Conservation (phyloP, 2,113 vertebrate genomes). For the Seriola dumerili region DNA sequence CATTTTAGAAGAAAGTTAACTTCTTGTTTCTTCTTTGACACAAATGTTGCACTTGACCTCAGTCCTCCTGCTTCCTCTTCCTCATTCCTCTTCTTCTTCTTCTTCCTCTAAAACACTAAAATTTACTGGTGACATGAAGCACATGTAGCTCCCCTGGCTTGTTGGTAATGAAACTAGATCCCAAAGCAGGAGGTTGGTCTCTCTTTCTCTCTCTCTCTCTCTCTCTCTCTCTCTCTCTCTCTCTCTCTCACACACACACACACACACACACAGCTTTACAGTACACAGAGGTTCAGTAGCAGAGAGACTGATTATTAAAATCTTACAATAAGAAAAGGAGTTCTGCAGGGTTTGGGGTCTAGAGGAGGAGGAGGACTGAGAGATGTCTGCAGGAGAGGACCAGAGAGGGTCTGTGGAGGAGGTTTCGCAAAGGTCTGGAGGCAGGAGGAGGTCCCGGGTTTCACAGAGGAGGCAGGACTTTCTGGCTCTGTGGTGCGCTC, state of each 20-base stretch:
- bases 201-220: conserved; percentile 30
- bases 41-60: conserved; percentile 2
- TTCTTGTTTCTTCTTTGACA: neutral
- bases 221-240: conserved; percentile 17
- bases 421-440: conserved; percentile 64
- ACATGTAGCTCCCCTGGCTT: conserved; percentile 46
- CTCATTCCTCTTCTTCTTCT: neutral
- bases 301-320: conserved; percentile 36
- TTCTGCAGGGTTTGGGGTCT: conserved; percentile 1
- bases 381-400: conserved; percentile 19
- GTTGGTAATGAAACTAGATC: conserved; percentile 69
- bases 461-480: conserved; percentile 76
- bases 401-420: conserved; percentile 34
- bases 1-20: neutral
- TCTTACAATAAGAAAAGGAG: conserved; percentile 53
- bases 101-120: neutral
- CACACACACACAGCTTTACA: neutral
- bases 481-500: conserved; percentile 66
- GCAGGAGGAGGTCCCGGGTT: conserved; percentile 75
- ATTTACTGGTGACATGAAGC: conserved; percentile 37
- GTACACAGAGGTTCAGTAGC: conserved; percentile 22
- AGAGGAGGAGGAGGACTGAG: conserved; percentile 5
- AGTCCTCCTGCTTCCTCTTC: neutral
- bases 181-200: conserved; percentile 50
- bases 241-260: neutral